Evolutionary conservation across 2,888 invertebrate species (phyloP), one percentile per base, ranked within the genome.

Genomic region (Sepiola atlantica): DNA sequence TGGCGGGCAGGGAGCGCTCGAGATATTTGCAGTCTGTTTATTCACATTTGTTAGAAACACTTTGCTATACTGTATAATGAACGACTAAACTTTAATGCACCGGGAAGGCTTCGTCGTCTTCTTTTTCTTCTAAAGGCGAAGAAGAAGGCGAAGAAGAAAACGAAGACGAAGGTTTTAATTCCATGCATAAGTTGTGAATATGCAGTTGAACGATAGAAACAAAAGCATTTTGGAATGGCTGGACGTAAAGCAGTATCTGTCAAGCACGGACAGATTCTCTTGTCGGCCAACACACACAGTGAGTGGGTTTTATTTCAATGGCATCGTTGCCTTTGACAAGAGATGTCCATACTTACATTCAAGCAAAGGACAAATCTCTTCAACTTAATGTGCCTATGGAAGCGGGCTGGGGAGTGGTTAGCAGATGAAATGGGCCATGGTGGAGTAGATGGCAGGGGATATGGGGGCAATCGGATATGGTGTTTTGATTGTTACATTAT

Each of bases 141-240:
- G n/a, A n/a, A n/a, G n/a, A n/a, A n/a, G n/a, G n/a, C n/a, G n/a
- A 45, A 45, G 45, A 45, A 45, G 45, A 45, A 45, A 8, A 45
- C 2, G 45, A 77, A 77, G 77, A 77, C n/a, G 77, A n/a, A n/a
- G 77, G n/a, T 77, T 77, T 77, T 77, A 77, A 77, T 77, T 77
- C 77, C 77, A 77, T n/a, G n/a, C n/a, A 77, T 77, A 77, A 77
- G 77, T 77, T 77, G 77, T 77, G 77, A 77, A 77, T 77, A 32
- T 77, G 77, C 77, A 77, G 77, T 77, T 77, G 77, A 32, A 77
- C n/a, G 16, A 14, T 77, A 77, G 77, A 77, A 32, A 77, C 77
- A n/a, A 77, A 77, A 32, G 77, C 77, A 77, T 12, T n/a, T 28
- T 45, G 45, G 28, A 61, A 61, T 28, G 28, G 61, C 61, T 77